These are phyloP conservation scores for Lepidotrigona ventralis DNA, from an alignment of 1,140 invertebrate genomes.

Conservation along the genomic window DNA sequence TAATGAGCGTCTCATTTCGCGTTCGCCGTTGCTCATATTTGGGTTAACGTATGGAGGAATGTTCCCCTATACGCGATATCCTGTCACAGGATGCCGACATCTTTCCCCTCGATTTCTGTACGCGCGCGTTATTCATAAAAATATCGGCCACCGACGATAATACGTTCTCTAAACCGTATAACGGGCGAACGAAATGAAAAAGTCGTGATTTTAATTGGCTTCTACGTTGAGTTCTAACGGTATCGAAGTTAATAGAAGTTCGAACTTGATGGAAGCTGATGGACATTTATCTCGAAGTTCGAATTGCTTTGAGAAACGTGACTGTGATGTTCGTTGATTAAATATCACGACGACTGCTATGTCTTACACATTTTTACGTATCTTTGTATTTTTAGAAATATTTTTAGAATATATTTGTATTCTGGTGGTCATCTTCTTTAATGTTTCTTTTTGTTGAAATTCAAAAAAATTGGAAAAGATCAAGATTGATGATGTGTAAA, in stretches of 20 bases:
- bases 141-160: not conserved
- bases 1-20: conserved; percentile 69
- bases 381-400: no score
- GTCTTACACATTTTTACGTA: no score
- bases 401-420: no score
- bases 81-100: conserved; percentile 42
- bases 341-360: no score
- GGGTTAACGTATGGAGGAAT: conserved; percentile 77
- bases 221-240: not conserved
- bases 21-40: conserved; percentile 69
- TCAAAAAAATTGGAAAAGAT: no score
- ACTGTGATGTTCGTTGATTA: no score
- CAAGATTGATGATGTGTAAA: no score
- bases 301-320: not conserved
- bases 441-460: no score
- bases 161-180: not conserved
- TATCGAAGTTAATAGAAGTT: not conserved
- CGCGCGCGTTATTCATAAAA: conserved; percentile 9
- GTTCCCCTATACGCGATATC: conserved; percentile 40
- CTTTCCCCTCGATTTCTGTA: not conserved
- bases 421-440: no score
- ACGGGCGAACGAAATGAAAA: not conserved
- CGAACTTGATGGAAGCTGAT: not conserved
- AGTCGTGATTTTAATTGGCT: not conserved
- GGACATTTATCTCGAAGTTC: not conserved